Conservation (phyloP, 2,797 vertebrate species). For the Gorsachius magnificus region DNA sequence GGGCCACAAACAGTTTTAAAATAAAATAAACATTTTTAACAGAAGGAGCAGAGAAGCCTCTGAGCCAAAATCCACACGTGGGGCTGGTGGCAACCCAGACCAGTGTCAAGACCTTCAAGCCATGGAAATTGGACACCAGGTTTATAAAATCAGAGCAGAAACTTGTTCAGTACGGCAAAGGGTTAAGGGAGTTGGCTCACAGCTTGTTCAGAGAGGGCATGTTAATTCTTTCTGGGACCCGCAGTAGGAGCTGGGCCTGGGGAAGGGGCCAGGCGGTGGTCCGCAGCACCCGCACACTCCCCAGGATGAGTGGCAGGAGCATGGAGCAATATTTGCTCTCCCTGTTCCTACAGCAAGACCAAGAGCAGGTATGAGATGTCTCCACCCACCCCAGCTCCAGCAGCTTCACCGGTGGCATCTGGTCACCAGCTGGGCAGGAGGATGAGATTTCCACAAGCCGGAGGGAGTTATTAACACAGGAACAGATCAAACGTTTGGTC, state of each 20-base stretch:
- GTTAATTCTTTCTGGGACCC: not conserved
- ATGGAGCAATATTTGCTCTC: not conserved
- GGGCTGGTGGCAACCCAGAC: not conserved
- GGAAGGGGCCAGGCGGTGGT: not conserved
- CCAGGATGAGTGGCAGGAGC: fast-evolving
- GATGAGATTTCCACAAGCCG: not conserved
- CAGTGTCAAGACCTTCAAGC: not conserved
- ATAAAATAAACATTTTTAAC: not conserved
- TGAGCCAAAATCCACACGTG: not conserved
- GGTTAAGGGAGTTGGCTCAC: not conserved
- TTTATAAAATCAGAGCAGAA: not conserved
- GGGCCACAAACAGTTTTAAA: not conserved
- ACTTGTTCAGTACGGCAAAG: not conserved
- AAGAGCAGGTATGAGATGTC: not conserved
- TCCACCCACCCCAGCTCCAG: not conserved
- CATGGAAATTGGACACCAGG: fast-evolving
- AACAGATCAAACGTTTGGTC: not conserved
- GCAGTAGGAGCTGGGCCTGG: not conserved
- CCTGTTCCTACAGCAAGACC: not conserved
- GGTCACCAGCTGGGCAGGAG: fast-evolving
- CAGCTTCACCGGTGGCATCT: fast-evolving
- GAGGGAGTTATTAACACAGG: fast-evolving
- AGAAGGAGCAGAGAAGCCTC: not conserved
- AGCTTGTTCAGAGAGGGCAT: not conserved
- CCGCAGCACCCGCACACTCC: fast-evolving